Evolutionary conservation across 2,797 vertebrate genomes (phyloP).

Genomic region (Tamandua tetradactyla): DNA sequence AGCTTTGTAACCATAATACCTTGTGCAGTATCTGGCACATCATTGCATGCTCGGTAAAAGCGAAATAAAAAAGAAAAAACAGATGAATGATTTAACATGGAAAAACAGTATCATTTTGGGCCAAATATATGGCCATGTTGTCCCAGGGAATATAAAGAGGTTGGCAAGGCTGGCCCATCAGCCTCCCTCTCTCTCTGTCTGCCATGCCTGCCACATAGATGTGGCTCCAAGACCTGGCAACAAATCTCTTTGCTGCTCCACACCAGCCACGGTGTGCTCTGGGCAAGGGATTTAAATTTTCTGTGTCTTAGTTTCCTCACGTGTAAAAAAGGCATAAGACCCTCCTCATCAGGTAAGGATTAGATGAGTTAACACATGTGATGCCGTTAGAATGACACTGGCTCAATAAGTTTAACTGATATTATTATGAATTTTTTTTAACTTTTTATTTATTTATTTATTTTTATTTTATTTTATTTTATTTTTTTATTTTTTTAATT

Average conservation of each 20-base stretch:
- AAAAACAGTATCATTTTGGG: background rate
- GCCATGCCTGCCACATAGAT: background rate
- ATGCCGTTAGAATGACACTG: background rate
- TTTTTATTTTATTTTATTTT: too few species aligned
- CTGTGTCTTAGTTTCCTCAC: background rate
- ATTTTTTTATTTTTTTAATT: too few species aligned
- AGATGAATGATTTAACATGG: too few species aligned
- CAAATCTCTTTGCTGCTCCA: background rate
- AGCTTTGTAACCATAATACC: too few species aligned
- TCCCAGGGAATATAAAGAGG: background rate
- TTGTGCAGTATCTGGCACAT: background rate
- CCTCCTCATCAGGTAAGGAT: background rate
- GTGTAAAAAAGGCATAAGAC: background rate
- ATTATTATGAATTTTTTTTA: background rate
- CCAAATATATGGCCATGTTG: background rate
- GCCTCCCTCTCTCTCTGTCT: background rate
- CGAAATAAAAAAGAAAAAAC: background rate
- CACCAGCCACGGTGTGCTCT: background rate
- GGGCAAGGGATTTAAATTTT: background rate
- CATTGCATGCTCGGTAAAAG: too few species aligned
- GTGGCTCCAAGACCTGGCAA: background rate
- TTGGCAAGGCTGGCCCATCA: background rate
- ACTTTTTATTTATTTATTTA: too few species aligned
- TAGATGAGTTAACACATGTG: background rate
- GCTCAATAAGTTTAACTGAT: background rate